Percentiles rank a stretch among this genome's conserved stretches.
phyloP scores from a whole-genome alignment of 37 sponge, comb jelly and placozoan species.

The Crambe crambe region DNA sequence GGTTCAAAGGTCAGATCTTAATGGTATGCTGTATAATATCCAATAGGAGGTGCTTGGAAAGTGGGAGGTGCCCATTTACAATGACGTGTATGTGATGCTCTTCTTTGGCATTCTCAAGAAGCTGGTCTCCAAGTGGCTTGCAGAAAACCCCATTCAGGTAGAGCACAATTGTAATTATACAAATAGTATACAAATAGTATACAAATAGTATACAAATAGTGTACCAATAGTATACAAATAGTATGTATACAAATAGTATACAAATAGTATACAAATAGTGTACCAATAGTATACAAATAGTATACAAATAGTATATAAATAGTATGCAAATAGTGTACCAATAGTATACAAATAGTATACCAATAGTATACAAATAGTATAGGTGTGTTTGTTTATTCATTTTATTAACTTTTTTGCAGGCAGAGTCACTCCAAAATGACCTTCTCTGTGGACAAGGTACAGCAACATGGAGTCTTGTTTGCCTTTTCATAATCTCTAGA shows the following conservation, averaged over 20 bases:
- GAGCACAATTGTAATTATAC: background rate
- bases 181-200: background rate
- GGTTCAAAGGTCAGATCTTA: background rate
- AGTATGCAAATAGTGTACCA: background rate
- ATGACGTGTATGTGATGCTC: constrained; percentile 89
- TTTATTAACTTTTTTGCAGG: constrained; percentile 29
- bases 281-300: background rate
- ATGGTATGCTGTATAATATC: background rate
- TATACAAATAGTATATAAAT: background rate
- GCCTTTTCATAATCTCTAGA: no score
- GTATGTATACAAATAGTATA: background rate
- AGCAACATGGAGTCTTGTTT: no score
- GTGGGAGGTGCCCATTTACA: constrained; percentile 84
- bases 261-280: background rate
- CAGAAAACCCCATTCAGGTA: constrained; percentile 22
- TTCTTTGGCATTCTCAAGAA: constrained; percentile 89
- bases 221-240: background rate
- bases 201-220: background rate
- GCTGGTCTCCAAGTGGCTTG: constrained; percentile 57
- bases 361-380: background rate
- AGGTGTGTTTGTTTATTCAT: background rate
- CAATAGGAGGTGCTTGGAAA: constrained; percentile 70
- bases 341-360: background rate
- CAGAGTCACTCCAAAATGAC: constrained; percentile 87
- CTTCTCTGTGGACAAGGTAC: constrained; percentile 91